These are phyloP conservation scores for Calephelis nemesis DNA, from an alignment of 1,140 invertebrate species.

Conservation along the genomic window DNA sequence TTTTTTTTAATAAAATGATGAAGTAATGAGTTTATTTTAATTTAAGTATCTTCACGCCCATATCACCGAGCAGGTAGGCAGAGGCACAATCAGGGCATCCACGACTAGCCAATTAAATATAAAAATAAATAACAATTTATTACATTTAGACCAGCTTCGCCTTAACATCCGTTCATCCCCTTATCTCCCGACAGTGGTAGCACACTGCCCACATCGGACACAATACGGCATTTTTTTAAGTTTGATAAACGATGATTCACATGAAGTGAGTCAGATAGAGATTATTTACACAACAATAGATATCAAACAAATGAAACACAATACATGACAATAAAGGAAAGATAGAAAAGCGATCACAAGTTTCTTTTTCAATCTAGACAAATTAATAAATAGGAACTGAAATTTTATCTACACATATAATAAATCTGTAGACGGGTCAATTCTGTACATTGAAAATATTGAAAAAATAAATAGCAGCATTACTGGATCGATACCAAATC, in stretches of 20 bases:
- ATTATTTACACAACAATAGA: conserved; percentile 14
- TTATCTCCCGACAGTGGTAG: conserved; percentile 40
- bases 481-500: no score
- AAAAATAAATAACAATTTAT: neutral
- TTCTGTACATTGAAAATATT: no score
- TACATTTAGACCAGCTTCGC: conserved; percentile 1
- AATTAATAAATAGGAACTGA: no score
- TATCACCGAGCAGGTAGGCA: no score
- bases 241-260: conserved; percentile 44
- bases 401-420: no score
- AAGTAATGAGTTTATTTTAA: no score
- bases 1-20: no score
- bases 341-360: neutral
- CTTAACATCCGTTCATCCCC: conserved; percentile 29
- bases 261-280: conserved; percentile 2
- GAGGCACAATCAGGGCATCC: no score
- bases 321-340: neutral
- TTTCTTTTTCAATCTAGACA: neutral
- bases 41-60: no score
- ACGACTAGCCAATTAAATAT: neutral
- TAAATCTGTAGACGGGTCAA: no score
- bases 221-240: conserved; percentile 37
- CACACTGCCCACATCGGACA: conserved; percentile 30
- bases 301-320: neutral
- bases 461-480: no score